Conservation (phyloP, 2,797 vertebrate species). For the Paramormyrops hopkinsi region DNA sequence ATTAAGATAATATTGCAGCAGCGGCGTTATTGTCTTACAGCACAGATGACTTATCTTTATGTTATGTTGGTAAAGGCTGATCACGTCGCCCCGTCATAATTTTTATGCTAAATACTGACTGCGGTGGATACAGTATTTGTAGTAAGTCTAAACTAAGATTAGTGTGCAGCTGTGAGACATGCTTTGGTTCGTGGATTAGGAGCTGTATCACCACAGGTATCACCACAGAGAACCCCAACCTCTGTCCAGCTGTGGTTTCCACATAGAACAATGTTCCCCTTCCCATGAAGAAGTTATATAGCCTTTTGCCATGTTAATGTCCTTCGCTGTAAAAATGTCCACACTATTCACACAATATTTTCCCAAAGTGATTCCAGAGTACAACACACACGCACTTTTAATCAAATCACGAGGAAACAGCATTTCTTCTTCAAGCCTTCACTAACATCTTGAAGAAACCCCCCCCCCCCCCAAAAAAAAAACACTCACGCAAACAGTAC, state of each 20-base stretch:
- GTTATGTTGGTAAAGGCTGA: not conserved
- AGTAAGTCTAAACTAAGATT: not conserved
- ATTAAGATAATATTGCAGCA: not conserved
- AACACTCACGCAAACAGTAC: not conserved
- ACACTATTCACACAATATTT: not conserved
- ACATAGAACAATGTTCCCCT: not conserved
- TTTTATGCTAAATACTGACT: not conserved
- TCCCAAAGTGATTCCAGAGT: not conserved
- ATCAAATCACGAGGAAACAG: not conserved
- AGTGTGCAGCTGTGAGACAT: not conserved
- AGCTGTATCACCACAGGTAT: not conserved
- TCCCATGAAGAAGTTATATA: not conserved
- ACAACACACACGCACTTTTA: not conserved
- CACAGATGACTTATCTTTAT: not conserved
- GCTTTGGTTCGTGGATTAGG: not conserved
- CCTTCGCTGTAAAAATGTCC: not conserved
- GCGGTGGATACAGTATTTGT: not conserved
- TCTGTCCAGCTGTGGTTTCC: not conserved
- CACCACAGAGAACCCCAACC: not conserved
- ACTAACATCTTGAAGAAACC: not conserved
- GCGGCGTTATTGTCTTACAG: not conserved
- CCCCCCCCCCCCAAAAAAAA: not conserved
- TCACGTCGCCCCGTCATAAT: not conserved
- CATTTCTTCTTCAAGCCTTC: not conserved
- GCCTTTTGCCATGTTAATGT: not conserved